A percentile compares a stretch with the other conserved stretches of the same genome.
phyloP scores from a whole-genome alignment of 2,888 invertebrate genomes.

The Caenorhabditis becei region DNA sequence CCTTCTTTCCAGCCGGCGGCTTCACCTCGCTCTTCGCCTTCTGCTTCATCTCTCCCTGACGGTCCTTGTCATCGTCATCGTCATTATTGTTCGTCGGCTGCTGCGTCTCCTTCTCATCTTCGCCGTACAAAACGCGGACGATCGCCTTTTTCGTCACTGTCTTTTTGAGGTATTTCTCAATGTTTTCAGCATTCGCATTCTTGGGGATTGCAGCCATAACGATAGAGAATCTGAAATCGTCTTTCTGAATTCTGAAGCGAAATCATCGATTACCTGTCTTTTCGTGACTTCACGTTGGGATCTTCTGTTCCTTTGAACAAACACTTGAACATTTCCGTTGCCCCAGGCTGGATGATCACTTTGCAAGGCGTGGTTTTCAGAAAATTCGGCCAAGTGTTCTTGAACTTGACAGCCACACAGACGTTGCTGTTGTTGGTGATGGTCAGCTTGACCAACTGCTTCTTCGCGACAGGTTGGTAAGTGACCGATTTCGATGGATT shows the following conservation, averaged over 20 bases:
- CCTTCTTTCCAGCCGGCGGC: slow-evolving; percentile 24
- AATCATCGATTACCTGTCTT: slow-evolving; percentile 11
- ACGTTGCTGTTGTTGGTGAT: slow-evolving; percentile 23
- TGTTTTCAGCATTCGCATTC: slow-evolving; percentile 16
- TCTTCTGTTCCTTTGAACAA: slow-evolving; percentile 23
- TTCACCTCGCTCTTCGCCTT: slow-evolving; percentile 8
- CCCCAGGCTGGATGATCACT: background rate
- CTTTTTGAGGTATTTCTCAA: background rate
- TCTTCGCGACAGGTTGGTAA: slow-evolving; percentile 21
- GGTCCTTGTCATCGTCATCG: slow-evolving; percentile 45
- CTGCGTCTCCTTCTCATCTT: slow-evolving; percentile 37
- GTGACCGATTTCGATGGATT: slow-evolving; percentile 47
- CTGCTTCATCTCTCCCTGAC: slow-evolving; percentile 27
- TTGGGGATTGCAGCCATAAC: slow-evolving; percentile 19
- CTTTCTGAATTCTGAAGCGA: background rate
- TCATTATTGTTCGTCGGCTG: slow-evolving; percentile 28
- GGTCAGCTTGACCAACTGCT: slow-evolving; percentile 20
- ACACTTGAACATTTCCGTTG: slow-evolving; percentile 22
- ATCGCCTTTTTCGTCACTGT: slow-evolving; percentile 8
- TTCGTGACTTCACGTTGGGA: background rate
- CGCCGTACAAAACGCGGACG: slow-evolving; percentile 15
- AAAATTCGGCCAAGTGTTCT: slow-evolving; percentile 20
- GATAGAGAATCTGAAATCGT: slow-evolving; percentile 22
- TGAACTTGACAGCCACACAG: slow-evolving; percentile 31
- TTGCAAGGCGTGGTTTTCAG: slow-evolving; percentile 12